Evolutionary conservation across 2,113 vertebrate species (phyloP).

Genomic region (Rhipidura dahli): DNA sequence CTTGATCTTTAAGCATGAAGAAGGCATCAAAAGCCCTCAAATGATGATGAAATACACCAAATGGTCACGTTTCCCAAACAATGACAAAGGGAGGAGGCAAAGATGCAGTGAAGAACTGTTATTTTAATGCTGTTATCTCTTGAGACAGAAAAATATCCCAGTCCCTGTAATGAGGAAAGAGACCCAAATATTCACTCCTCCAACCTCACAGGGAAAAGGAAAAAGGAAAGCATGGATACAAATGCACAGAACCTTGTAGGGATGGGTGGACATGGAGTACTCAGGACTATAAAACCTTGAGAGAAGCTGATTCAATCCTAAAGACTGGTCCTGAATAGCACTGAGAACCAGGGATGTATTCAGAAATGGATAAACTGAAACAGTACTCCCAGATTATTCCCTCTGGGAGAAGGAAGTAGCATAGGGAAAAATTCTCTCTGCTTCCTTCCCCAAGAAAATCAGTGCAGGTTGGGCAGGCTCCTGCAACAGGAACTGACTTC

Average conservation of each 20-base stretch:
- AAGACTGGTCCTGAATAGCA: not conserved
- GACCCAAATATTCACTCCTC: not conserved
- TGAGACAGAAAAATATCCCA: not conserved
- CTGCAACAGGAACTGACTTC: not conserved
- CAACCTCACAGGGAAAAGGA: not conserved
- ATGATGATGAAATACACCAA: not conserved
- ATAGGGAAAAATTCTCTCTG: not conserved
- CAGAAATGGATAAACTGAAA: not conserved
- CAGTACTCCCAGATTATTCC: not conserved
- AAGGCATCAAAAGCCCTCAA: not conserved
- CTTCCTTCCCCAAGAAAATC: not conserved
- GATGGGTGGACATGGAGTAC: not conserved
- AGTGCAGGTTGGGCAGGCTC: not conserved
- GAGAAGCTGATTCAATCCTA: not conserved
- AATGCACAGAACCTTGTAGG: accelerated
- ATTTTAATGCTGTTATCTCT: not conserved
- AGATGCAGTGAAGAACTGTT: not conserved
- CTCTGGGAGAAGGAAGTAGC: not conserved
- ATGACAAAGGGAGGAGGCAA: not conserved
- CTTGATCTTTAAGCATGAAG: not conserved
- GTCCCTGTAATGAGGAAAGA: not conserved
- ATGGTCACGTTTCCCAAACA: not conserved
- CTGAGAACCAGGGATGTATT: not conserved
- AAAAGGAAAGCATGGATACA: not conserved
- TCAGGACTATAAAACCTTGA: not conserved